Percentiles rank a stretch among this genome's conserved stretches.
phyloP scores from a whole-genome alignment of 1,140 invertebrate genomes.

The Ceratosolen solmsi region DNA sequence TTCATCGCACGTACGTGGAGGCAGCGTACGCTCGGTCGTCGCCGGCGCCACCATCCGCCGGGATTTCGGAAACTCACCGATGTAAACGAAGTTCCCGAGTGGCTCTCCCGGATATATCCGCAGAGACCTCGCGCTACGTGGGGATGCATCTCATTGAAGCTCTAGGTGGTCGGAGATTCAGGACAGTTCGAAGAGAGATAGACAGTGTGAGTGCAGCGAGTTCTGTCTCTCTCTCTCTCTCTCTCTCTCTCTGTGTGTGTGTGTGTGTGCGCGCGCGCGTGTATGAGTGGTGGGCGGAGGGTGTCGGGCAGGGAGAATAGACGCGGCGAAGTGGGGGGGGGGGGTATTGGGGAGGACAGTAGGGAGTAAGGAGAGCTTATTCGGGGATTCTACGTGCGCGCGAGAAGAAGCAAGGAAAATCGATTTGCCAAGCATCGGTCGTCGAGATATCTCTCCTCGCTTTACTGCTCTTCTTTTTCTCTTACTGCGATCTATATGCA shows the following conservation, averaged over 20 bases:
- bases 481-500: neutral
- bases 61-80: slow-evolving; percentile 58
- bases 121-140: slow-evolving; percentile 58
- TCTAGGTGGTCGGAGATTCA: slow-evolving; percentile 9
- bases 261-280: too few species aligned
- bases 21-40: slow-evolving; percentile 38
- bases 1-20: slow-evolving; percentile 62
- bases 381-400: neutral
- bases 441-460: neutral
- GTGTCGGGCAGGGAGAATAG: too few species aligned
- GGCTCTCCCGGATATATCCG: slow-evolving; percentile 58
- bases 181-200: slow-evolving; percentile 14
- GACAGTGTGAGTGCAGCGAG: too few species aligned
- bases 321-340: neutral
- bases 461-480: neutral
- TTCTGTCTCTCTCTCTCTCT: too few species aligned
- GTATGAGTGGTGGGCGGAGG: too few species aligned
- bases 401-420: neutral
- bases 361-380: neutral
- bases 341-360: too few species aligned
- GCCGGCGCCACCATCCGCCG: slow-evolving; percentile 43
- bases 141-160: slow-evolving; percentile 63
- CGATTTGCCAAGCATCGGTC: neutral
- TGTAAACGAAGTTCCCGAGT: slow-evolving; percentile 63
- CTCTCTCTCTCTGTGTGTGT: too few species aligned